phyloP scores from a whole-genome alignment of 2,888 invertebrate species.

The Agonopterix heracliana region DNA sequence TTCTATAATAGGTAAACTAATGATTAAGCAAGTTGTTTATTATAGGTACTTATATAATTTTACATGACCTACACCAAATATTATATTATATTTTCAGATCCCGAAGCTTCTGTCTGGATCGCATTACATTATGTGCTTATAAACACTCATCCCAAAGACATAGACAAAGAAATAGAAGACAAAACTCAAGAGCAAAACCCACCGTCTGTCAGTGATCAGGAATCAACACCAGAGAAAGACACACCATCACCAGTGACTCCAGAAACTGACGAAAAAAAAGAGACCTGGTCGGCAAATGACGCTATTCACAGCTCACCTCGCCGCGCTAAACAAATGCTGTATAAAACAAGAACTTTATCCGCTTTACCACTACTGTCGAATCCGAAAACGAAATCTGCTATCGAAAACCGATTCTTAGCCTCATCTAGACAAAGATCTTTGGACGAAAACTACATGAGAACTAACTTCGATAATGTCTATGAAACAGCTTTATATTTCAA shows the following conservation, averaged over 20 bases:
- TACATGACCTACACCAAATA: too few species aligned
- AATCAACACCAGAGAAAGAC: conserved; percentile 53
- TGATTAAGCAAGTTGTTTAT: too few species aligned
- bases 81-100: conserved; percentile 38
- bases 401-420: conserved; percentile 54
- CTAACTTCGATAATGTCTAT: conserved; percentile 62
- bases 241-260: conserved; percentile 48
- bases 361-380: conserved; percentile 51
- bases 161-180: conserved; percentile 29
- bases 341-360: conserved; percentile 65
- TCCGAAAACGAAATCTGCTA: conserved; percentile 43
- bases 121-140: conserved; percentile 49
- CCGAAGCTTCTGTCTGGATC: conserved; percentile 49
- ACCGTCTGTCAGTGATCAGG: conserved; percentile 42
- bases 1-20: too few species aligned
- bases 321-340: conserved; percentile 53
- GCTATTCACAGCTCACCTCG: conserved; percentile 47
- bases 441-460: conserved; percentile 63
- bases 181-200: conserved; percentile 37
- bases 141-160: conserved; percentile 27
- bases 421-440: conserved; percentile 60
- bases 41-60: too few species aligned
- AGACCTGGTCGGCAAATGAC: conserved; percentile 50
- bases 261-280: conserved; percentile 39
- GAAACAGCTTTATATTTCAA: conserved; percentile 85